Evolutionary conservation across 2,888 invertebrate genomes (phyloP).

Genomic region (Rugalucina vietnamica): DNA sequence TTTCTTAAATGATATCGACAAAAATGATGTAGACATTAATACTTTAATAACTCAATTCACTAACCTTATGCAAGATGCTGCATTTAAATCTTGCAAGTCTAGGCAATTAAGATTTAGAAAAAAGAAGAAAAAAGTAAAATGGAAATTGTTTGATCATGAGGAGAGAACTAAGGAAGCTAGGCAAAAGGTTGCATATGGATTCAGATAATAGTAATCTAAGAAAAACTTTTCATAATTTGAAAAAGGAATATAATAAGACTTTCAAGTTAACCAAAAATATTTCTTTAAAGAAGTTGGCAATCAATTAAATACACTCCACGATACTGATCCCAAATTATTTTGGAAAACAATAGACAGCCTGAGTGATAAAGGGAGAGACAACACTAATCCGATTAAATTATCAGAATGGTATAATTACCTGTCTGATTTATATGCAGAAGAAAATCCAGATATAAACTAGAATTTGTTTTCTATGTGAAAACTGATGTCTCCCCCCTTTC

Average conservation of each 20-base stretch:
- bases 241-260: background rate
- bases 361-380: too few relatives aligned
- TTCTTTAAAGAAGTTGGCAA: background rate
- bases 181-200: background rate
- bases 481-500: too few relatives aligned
- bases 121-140: background rate
- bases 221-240: background rate
- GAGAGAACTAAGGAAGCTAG: background rate
- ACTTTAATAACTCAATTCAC: background rate
- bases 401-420: background rate
- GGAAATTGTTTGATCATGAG: background rate
- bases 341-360: too few relatives aligned
- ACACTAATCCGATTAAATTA: background rate
- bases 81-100: background rate
- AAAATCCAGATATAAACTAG: background rate
- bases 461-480: too few relatives aligned
- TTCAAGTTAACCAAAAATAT: background rate
- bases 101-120: background rate
- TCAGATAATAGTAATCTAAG: background rate
- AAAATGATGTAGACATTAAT: background rate
- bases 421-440: background rate
- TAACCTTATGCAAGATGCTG: background rate
- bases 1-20: background rate
- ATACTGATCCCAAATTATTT: too few relatives aligned
- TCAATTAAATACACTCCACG: background rate